Base-by-base conservation (phyloP, 2,888 invertebrate species). In the Polietes domitor region DNA sequence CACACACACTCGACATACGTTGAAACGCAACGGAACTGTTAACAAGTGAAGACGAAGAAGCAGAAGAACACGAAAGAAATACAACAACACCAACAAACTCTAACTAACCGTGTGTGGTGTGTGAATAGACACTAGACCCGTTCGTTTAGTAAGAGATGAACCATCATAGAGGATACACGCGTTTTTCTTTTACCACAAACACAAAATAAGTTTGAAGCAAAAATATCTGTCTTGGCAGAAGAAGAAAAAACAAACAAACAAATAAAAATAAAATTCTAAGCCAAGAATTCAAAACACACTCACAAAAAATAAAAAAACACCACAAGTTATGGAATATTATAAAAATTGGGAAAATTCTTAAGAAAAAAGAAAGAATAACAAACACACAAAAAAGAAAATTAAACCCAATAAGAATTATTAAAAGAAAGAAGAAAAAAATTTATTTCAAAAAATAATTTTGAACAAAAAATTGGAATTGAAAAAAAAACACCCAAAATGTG, bases 91-190 rank as follows among this genome's bases (percentile, higher is more conserved):
- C 12, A 12, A 89, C 43, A 21, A 12, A 89, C 89, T 89, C 89
- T 89, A 90, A 89, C 91, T 91, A 91, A 90, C 90, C 90, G 90
- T 88, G 70, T 80, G 75, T 89, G 88, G 87, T 88, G 88, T 88
- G 89, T 89, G 88, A 83, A 75, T 84, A 84, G 70, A 81, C 65
- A 65, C 41, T 88, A 89, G 88, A 89, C 89, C 89, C 88, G 89
- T 91, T 88, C 89, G 91, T 91, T 92, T 92, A 92, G 92, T 92
- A 92, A 92, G 92, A 92, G 90, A 90, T 90, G 90, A 92, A 89
- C 92, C 91, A 90, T 89, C 91, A 90, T 88, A 90, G 92, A 90
- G 91, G 88, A 89, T 90, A 91, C 92, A 92, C 91, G 92, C 91
- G 91, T 91, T 91, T 88, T 89, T 89, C 88, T 88, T 89, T 89